phyloP scores from a whole-genome alignment of 2,797 vertebrate genomes.

The Ctenochaetus hawaiiensis region DNA sequence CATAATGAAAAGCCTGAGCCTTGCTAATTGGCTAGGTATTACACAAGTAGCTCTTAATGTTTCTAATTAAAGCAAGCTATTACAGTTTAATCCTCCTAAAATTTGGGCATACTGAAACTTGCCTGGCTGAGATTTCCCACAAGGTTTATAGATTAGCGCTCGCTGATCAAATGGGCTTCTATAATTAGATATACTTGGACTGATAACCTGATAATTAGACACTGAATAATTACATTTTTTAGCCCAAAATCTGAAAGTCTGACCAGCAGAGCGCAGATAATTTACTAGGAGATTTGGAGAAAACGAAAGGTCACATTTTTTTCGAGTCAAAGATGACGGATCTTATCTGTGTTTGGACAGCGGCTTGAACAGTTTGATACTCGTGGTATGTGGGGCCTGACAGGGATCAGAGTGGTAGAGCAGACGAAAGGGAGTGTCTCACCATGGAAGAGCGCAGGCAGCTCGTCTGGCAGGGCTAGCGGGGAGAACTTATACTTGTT shows the following conservation, averaged over 20 bases:
- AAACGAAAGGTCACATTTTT: not conserved
- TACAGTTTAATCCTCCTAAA: conserved; percentile 55
- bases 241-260: conserved; percentile 15
- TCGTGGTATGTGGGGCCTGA: conserved; percentile 48
- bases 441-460: conserved; percentile 91
- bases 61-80: conserved; percentile 49
- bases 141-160: conserved; percentile 52
- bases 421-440: conserved; percentile 54
- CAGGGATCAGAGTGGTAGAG: conserved; percentile 44
- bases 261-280: not conserved
- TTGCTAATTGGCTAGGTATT: conserved; percentile 38
- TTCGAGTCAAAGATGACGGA: conserved; percentile 6
- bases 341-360: conserved; percentile 24
- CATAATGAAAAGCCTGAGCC: conserved; percentile 26
- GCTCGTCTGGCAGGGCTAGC: conserved; percentile 87
- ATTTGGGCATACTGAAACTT: conserved; percentile 50
- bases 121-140: conserved; percentile 53
- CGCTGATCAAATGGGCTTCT: conserved; percentile 52
- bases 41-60: conserved; percentile 51
- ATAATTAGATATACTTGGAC: conserved; percentile 48
- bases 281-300: not conserved
- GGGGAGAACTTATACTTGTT: conserved; percentile 96
- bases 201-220: conserved; percentile 44
- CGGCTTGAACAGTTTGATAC: conserved; percentile 38
- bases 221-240: conserved; percentile 32